Base-by-base conservation (phyloP, 2,888 invertebrate species). In the Tupiocoris notatus region DNA sequence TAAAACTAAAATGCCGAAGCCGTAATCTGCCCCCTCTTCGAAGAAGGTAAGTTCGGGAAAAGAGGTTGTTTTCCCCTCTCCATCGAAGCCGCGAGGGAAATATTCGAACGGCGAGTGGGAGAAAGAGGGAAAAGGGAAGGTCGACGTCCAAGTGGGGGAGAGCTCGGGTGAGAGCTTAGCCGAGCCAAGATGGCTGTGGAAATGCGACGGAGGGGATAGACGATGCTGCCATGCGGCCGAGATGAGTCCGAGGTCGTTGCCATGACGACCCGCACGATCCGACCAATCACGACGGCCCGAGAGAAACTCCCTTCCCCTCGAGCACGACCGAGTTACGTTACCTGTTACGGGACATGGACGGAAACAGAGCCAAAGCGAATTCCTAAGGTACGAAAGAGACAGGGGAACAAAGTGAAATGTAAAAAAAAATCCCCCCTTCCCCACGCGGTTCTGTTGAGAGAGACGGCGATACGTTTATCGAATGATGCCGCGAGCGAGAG, bases 1-100 rank as follows among this genome's bases (percentile, higher is more conserved):
- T 73, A 73, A 73, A 73, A 73, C 73, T 73, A 73, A 39, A 73
- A 73, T 73, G 73, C 58, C 39, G 73, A 73, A 73, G 39, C 39
- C 73, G 73, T 73, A 62, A 73, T 73, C 73, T 73, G 39, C 73
- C 73, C 73, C 73, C 70, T 70, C 70, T 54, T 59, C 23, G 54
- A 70, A 20, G 67, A 22, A 25, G 57, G 56, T 22, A 56, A 6
- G 57, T 18, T 22, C 22, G 67, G 24, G 70, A 59, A 57, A 22
- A 59, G 39, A 39, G 39, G 39, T 39, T 39, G 39, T 39, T 3
- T 39, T 58, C 70, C 70, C 70, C 59, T 54, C 59, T 58, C 70
- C 57, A 20, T 1, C 65, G n/a, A n/a, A 56, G 65, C 12, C 25
- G 6, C 39, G 39, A 39, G 39, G 65, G 65, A 24, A n/a, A 17